Evolutionary conservation across 2,797 vertebrate genomes (phyloP).

Genomic region (Poeciliopsis turneri): DNA sequence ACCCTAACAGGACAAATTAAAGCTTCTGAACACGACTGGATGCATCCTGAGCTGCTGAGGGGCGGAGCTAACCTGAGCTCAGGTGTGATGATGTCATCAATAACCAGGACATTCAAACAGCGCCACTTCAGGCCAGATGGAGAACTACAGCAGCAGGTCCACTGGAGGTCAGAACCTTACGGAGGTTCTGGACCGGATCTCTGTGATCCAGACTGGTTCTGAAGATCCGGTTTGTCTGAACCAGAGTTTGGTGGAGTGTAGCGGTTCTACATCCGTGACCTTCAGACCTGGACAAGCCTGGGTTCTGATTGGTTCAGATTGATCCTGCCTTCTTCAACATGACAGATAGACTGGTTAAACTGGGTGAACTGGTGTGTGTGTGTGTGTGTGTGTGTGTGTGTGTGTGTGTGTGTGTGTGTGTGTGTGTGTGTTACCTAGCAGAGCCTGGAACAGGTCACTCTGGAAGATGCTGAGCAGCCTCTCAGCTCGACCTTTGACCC

Average conservation of each 20-base stretch:
- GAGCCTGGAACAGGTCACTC: slow-evolving; percentile 82
- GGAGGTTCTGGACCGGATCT: no score
- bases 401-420: background rate
- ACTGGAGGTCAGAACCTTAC: no score
- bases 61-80: background rate
- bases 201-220: no score
- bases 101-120: background rate
- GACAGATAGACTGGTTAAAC: background rate
- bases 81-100: background rate
- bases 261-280: no score
- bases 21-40: no score
- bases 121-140: background rate
- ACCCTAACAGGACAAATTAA: no score
- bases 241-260: no score
- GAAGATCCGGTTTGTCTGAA: no score
- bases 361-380: background rate
- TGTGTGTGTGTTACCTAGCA: slow-evolving; percentile 70
- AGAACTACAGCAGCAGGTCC: background rate
- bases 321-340: no score
- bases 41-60: background rate
- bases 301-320: no score
- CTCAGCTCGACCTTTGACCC: slow-evolving; percentile 75
- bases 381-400: no score
- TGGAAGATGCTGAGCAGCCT: slow-evolving; percentile 80
- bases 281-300: no score